Percentiles rank a stretch among this genome's conserved stretches.
These are phyloP conservation scores for Fregetta grallaria DNA, from an alignment of 2,113 vertebrate genomes.

Conservation along the genomic window DNA sequence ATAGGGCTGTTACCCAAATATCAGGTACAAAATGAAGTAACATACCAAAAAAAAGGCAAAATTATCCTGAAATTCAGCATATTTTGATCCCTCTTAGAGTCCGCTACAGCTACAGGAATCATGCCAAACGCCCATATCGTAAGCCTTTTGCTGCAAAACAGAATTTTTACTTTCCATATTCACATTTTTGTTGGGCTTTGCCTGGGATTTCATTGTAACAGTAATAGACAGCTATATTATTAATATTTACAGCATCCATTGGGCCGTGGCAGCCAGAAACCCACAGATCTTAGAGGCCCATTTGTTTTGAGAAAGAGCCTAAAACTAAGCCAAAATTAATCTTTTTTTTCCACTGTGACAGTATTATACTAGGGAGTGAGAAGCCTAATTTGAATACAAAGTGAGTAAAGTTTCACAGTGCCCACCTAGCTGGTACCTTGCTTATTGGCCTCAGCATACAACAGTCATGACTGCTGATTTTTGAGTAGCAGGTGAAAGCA, in stretches of 20 bases:
- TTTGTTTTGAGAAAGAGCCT: neutral
- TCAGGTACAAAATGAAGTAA: neutral
- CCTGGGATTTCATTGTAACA: neutral
- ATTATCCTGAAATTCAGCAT: neutral
- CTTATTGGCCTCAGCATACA: neutral
- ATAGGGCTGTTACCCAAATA: neutral
- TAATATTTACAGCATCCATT: neutral
- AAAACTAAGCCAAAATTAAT: neutral
- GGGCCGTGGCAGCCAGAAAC: neutral
- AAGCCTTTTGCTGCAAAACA: neutral
- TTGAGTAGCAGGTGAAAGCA: neutral
- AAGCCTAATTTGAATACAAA: neutral
- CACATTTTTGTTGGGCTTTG: neutral
- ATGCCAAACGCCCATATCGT: neutral
- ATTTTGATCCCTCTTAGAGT: neutral
- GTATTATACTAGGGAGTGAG: neutral
- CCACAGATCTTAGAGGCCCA: neutral
- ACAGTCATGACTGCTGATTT: neutral
- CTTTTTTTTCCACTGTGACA: neutral
- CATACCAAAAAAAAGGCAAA: neutral
- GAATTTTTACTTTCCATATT: neutral
- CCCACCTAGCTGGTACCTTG: neutral
- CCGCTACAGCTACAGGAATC: neutral
- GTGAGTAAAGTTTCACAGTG: neutral
- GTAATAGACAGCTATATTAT: neutral